Base-by-base conservation (phyloP, 1,140 invertebrate species). In the Pomacea maculata region DNA sequence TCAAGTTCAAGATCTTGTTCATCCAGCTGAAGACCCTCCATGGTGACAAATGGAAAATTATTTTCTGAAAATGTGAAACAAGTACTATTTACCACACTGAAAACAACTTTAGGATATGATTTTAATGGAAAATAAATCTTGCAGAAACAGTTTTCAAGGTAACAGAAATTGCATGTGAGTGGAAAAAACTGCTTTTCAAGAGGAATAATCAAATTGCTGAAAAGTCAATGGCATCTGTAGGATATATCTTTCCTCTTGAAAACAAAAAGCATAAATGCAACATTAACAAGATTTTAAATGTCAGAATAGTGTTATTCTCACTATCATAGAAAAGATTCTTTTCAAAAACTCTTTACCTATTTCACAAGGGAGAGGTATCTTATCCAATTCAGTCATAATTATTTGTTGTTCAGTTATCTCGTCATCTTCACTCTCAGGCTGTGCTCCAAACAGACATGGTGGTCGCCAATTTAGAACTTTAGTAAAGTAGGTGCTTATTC, bases 401-500 rank as follows among this genome's bases (percentile, higher is more conserved):
- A 55, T 17, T 61, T 81, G 79, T 15, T 73, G 71, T 10, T 80
- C 78, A 19, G 84, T 81, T 29, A 80, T 80, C 29, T 80, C 80
- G 9, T 85, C 82, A 65, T 80, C 80, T 63, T 80, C 81, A 78
- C 78, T 81, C 14, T 79, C 72, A 19, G 77, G 75, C 17, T 64
- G n/a, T n/a, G 79, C 64, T 17, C 82, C 80, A 83, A 84, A 85
- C 45, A 85, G 78, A 80, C 85, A 85, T 34, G 83, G 81, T 14
- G 86, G 85, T 57, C 85, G 74, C 86, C 86, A 87, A 29, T 57
- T 84, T 12, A 84, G 79, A 19, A 87, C 54, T 64, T 83, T 81
- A 64, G 81, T 68, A 12, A 87, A 63, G 67, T 87, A 87, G 29
- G 82, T 84, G 61, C 83, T 84, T 4, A 83, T 75, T 73, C 85